Percentiles rank a stretch among this genome's conserved stretches.
These are phyloP conservation scores for Peromyscus leucopus DNA, from an alignment of 2,113 vertebrate species.

Conservation along the genomic window DNA sequence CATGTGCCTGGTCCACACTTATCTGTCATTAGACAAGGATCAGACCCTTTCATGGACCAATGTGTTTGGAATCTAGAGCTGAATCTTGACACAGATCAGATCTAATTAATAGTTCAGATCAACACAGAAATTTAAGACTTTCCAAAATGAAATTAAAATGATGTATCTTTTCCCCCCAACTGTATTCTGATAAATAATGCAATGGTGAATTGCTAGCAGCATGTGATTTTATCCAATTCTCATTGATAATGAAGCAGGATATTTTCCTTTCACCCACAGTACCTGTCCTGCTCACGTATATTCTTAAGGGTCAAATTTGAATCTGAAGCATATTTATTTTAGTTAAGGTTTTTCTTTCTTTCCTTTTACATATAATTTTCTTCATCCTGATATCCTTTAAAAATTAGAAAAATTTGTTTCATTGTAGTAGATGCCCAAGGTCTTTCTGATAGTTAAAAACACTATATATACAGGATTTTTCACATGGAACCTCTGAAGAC, in stretches of 20 bases:
- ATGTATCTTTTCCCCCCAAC: background rate
- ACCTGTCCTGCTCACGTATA: background rate
- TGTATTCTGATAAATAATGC: conserved; percentile 19
- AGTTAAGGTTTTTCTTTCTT: background rate
- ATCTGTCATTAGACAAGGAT: background rate
- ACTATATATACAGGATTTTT: conserved; percentile 77
- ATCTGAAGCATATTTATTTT: conserved; percentile 68
- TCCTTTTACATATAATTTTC: conserved; percentile 58
- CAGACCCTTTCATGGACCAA: background rate
- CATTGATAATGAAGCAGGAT: background rate
- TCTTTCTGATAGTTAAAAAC: conserved; percentile 74
- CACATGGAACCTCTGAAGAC: conserved; percentile 45
- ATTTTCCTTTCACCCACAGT: background rate
- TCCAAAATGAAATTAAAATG: conserved; percentile 21
- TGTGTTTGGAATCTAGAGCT: background rate
- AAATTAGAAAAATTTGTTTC: conserved; percentile 16
- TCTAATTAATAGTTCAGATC: background rate
- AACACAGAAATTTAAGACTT: background rate
- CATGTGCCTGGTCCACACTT: background rate
- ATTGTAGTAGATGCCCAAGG: conserved; percentile 67
- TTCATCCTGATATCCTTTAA: conserved; percentile 61
- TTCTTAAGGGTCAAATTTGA: conserved; percentile 64
- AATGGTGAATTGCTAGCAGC: background rate
- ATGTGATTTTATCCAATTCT: conserved; percentile 6
- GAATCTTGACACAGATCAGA: conserved; percentile 13